A percentile compares a stretch with the other conserved stretches of the same genome.
phyloP scores from a whole-genome alignment of 2,113 vertebrate genomes.

The Motacilla alba region DNA sequence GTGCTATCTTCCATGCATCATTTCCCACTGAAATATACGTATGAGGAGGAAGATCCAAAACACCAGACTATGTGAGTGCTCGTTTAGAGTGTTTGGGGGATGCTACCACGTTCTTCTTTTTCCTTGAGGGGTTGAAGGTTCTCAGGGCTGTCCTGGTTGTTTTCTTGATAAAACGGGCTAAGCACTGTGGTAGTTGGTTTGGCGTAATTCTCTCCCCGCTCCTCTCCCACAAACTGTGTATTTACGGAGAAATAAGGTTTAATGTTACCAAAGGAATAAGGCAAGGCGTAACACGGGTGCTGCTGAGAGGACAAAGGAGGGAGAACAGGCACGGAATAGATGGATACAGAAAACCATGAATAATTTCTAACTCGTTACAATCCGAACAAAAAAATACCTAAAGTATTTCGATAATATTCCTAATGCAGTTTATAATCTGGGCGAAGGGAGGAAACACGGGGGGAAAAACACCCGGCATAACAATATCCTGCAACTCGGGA shows the following conservation, averaged over 20 bases:
- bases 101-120: background rate
- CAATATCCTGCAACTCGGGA: background rate
- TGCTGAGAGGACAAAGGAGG: background rate
- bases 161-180: background rate
- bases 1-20: background rate
- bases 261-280: background rate
- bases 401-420: background rate
- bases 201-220: too few relatives aligned
- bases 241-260: background rate
- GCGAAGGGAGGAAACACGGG: background rate
- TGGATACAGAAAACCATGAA: background rate
- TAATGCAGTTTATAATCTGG: background rate
- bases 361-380: background rate
- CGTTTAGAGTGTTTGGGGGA: background rate
- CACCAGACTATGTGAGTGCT: fast-evolving
- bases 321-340: background rate
- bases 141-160: background rate
- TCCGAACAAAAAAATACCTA: background rate
- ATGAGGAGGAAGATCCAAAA: background rate
- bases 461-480: fast-evolving
- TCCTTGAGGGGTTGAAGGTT: background rate
- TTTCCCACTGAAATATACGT: background rate
- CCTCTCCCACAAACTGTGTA: fast-evolving
- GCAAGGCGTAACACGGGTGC: background rate
- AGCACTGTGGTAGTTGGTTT: background rate